A percentile compares a stretch with the other conserved stretches of the same genome.
Evolutionary conservation across 1,140 invertebrate genomes (phyloP).

Genomic region (Hesperophylax magnus): DNA sequence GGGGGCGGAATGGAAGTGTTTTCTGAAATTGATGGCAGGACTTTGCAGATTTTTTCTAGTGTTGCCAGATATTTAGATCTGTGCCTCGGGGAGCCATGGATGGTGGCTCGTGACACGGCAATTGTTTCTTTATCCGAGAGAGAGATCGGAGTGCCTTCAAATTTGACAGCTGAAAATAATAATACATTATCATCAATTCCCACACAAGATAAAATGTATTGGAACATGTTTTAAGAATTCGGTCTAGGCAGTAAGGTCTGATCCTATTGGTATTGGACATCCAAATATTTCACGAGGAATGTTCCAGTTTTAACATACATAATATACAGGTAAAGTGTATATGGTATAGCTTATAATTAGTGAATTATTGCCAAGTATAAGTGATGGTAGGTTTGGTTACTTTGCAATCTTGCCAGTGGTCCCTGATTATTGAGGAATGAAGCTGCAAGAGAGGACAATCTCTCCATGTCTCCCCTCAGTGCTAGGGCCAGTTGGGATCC

Average conservation of each 20-base stretch:
- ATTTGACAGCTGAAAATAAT: conserved; percentile 53
- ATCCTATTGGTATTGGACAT: too few relatives aligned
- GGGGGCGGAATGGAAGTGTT: neutral
- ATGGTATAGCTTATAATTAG: too few relatives aligned
- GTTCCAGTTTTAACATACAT: too few relatives aligned
- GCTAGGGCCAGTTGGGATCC: conserved; percentile 51
- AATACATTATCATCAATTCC: neutral
- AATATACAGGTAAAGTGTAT: too few relatives aligned
- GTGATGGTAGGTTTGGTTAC: conserved; percentile 9
- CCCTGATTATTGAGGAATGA: conserved; percentile 49
- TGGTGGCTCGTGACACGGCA: conserved; percentile 43
- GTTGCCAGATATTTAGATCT: conserved; percentile 49
- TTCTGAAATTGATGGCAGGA: conserved; percentile 3
- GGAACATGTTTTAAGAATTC: neutral
- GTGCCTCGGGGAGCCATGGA: conserved; percentile 54
- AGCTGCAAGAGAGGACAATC: conserved; percentile 47
- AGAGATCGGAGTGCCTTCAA: conserved; percentile 47
- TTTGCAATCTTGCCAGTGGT: conserved; percentile 51
- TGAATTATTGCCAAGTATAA: too few relatives aligned
- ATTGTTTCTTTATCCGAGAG: conserved; percentile 48
- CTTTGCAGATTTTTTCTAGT: conserved; percentile 44
- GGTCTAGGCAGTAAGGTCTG: too few relatives aligned
- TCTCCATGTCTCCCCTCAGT: conserved; percentile 50
- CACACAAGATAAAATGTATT: neutral
- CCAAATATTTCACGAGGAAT: too few relatives aligned